A percentile compares a stretch with the other conserved stretches of the same genome.
Evolutionary conservation across 2,113 vertebrate genomes (phyloP).

Genomic region (Pollachius pollachius): DNA sequence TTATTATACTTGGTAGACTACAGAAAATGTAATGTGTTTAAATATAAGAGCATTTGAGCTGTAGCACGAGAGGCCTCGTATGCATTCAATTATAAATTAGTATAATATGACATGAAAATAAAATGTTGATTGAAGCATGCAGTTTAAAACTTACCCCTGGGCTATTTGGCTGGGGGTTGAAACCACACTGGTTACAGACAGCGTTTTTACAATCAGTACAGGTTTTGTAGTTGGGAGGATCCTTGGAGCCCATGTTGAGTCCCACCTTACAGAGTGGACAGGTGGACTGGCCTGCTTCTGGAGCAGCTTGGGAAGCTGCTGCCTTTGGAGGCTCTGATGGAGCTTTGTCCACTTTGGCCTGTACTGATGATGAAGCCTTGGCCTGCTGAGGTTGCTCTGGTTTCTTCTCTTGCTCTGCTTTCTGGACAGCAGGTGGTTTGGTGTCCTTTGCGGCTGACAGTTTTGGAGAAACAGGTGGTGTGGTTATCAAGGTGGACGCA

Average conservation of each 20-base stretch:
- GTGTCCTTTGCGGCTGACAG: slow-evolving; percentile 40
- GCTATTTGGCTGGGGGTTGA: slow-evolving; percentile 89
- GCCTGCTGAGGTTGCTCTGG: slow-evolving; percentile 61
- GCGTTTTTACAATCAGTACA: slow-evolving; percentile 89
- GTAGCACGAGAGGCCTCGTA: no score
- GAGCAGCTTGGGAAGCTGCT: slow-evolving; percentile 24
- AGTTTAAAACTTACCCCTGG: slow-evolving; percentile 74
- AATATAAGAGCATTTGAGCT: no score
- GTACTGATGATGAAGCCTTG: slow-evolving; percentile 46
- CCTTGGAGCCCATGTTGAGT: slow-evolving; percentile 82
- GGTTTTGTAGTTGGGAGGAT: slow-evolving; percentile 84
- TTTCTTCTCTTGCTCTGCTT: slow-evolving; percentile 47
- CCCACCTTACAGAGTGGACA: slow-evolving; percentile 90
- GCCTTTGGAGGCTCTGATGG: slow-evolving; percentile 47
- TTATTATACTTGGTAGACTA: no score
- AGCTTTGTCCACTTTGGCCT: slow-evolving; percentile 39
- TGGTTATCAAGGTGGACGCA: slow-evolving; percentile 71
- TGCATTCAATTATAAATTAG: no score
- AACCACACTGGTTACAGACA: slow-evolving; percentile 96
- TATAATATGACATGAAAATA: not conserved
- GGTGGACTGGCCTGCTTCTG: slow-evolving; percentile 35
- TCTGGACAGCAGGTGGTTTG: slow-evolving; percentile 43
- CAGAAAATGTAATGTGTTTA: no score
- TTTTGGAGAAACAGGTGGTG: slow-evolving; percentile 64
- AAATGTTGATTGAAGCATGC: not conserved